Evolutionary conservation across 2,113 vertebrate species (phyloP).

Genomic region (Phycodurus eques): DNA sequence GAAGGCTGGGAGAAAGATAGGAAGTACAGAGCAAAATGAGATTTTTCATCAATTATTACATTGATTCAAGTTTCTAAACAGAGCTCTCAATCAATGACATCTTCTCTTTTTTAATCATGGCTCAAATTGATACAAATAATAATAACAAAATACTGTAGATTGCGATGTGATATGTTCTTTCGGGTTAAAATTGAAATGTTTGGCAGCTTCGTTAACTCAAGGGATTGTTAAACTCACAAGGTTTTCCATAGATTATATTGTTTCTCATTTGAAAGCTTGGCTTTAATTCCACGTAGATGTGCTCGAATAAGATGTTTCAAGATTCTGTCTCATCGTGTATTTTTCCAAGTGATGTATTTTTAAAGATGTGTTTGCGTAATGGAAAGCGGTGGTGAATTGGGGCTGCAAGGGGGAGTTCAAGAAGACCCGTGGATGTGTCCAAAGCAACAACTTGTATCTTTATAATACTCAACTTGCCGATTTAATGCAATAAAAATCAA

Average conservation of each 20-base stretch:
- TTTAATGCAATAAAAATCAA: constrained; percentile 4
- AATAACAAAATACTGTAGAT: no score
- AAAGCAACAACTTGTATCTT: not conserved
- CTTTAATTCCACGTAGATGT: constrained; percentile 23
- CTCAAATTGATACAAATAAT: no score
- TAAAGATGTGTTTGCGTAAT: constrained; percentile 13
- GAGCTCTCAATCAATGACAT: constrained; percentile 17
- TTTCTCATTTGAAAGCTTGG: not conserved
- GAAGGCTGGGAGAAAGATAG: not conserved
- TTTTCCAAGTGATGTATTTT: constrained; percentile 38
- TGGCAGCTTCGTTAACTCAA: no score
- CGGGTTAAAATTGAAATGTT: no score
- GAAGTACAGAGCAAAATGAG: constrained; percentile 23
- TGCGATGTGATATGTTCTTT: no score
- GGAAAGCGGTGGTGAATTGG: not conserved
- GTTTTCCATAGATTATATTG: not conserved
- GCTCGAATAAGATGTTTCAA: not conserved
- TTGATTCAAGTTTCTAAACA: constrained; percentile 35
- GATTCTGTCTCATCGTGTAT: constrained; percentile 17
- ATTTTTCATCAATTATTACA: constrained; percentile 45
- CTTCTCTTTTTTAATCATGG: no score
- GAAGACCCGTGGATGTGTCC: not conserved
- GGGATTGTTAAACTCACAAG: no score
- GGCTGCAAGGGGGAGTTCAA: not conserved
- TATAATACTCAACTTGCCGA: not conserved